Conservation (phyloP, 2,888 invertebrate genomes). For the Idaea straminata region DNA sequence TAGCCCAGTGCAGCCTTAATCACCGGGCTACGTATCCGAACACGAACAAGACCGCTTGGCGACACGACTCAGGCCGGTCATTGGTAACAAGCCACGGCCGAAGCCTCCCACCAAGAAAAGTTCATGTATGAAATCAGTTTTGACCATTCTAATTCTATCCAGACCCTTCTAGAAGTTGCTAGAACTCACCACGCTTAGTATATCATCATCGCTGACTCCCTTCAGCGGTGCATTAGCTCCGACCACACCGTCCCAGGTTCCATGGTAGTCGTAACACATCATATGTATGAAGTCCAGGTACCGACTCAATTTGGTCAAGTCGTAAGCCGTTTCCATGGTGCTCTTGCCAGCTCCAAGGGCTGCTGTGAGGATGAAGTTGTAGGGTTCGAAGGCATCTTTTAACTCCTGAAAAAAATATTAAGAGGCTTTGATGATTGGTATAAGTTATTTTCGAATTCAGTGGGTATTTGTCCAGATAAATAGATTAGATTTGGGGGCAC, state of each 20-base stretch:
- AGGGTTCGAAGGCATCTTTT: slow-evolving; percentile 83
- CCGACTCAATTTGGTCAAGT: slow-evolving; percentile 84
- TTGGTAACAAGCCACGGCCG: too few relatives aligned
- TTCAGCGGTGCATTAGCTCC: slow-evolving; percentile 89
- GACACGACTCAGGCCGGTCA: too few relatives aligned
- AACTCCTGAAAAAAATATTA: slow-evolving; percentile 79
- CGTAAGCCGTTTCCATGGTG: slow-evolving; percentile 88
- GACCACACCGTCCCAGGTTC: slow-evolving; percentile 87
- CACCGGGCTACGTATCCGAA: too few relatives aligned
- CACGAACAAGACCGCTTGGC: too few relatives aligned
- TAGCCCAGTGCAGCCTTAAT: too few relatives aligned
- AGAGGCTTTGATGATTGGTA: too few relatives aligned
- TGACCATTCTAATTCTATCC: too few relatives aligned
- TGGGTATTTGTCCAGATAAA: too few relatives aligned
- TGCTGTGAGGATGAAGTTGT: slow-evolving; percentile 87
- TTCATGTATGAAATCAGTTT: background rate
- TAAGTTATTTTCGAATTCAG: too few relatives aligned
- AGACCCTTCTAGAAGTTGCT: background rate
- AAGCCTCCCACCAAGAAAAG: too few relatives aligned
- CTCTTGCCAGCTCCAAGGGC: slow-evolving; percentile 89
- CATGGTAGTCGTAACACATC: slow-evolving; percentile 95
- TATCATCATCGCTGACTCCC: slow-evolving; percentile 70
- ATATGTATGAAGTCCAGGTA: slow-evolving; percentile 88
- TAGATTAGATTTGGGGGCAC: too few relatives aligned
- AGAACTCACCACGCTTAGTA: slow-evolving; percentile 84